Conservation (phyloP, 1,140 invertebrate genomes). For the Drusus annulatus region DNA sequence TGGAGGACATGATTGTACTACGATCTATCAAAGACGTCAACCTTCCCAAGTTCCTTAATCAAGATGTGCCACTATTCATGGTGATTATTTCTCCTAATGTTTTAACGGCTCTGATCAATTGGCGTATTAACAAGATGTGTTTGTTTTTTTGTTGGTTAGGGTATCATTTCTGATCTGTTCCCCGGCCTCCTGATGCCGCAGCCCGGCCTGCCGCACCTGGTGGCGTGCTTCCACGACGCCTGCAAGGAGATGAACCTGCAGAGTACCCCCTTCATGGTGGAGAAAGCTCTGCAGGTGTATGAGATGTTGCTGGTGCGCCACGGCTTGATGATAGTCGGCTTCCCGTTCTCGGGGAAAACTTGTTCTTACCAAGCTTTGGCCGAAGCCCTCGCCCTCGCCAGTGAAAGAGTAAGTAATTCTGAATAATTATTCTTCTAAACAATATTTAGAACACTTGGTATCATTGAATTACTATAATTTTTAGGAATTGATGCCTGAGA, state of each 20-base stretch:
- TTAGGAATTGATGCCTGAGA: constrained; percentile 84
- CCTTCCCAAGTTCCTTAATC: constrained; percentile 90
- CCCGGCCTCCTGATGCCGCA: constrained; percentile 87
- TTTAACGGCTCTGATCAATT: no score
- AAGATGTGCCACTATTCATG: constrained; percentile 90
- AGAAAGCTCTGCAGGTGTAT: constrained; percentile 89
- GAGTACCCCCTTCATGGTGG: constrained; percentile 86
- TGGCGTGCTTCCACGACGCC: constrained; percentile 74
- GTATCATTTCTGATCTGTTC: constrained; percentile 94
- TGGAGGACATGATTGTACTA: constrained; percentile 86
- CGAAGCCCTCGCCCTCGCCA: constrained; percentile 82
- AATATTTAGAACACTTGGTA: no score
- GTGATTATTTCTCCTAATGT: constrained; percentile 63
- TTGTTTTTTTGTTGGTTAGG: constrained; percentile 72
- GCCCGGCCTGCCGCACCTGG: constrained; percentile 71
- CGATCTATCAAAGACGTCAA: constrained; percentile 96
- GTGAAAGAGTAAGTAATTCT: constrained; percentile 79
- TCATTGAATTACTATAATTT: no score
- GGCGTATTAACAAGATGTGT: background rate
- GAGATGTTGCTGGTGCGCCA: constrained; percentile 97
- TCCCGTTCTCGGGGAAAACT: constrained; percentile 91
- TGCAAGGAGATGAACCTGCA: constrained; percentile 87
- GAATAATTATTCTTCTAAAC: constrained; percentile 6
- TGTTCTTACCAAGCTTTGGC: constrained; percentile 85
- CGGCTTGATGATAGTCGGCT: constrained; percentile 92